A percentile compares a stretch with the other conserved stretches of the same genome.
These are phyloP conservation scores for Carterocephalus palaemon DNA, from an alignment of 2,888 invertebrate genomes.

Conservation along the genomic window DNA sequence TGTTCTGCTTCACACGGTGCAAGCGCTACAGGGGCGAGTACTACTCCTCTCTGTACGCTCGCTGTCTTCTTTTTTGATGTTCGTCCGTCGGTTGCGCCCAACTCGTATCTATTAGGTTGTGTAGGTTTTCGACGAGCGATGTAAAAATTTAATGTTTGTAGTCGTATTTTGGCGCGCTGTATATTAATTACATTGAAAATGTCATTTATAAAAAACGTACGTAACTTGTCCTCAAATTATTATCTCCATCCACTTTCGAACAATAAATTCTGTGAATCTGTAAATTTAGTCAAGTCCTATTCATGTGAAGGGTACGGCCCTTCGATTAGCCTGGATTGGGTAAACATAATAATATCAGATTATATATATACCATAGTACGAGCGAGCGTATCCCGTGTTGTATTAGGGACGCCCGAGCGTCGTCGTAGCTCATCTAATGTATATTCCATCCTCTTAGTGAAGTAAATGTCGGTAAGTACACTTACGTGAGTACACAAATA, in stretches of 20 bases:
- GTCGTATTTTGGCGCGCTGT: constrained; percentile 54
- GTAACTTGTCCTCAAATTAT: constrained; percentile 63
- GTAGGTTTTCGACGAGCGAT: constrained; percentile 51
- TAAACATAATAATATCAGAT: constrained; percentile 45
- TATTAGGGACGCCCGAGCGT: constrained; percentile 52
- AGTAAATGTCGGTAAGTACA: constrained; percentile 68
- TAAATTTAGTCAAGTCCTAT: constrained; percentile 39
- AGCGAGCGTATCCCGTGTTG: constrained; percentile 46
- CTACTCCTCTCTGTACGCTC: not conserved
- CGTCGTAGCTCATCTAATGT: constrained; percentile 73
- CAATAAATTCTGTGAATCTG: constrained; percentile 61
- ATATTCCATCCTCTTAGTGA: constrained; percentile 77
- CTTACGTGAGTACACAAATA: constrained; percentile 67
- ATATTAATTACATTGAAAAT: constrained; percentile 41
- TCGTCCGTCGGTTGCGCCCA: constrained; percentile 51
- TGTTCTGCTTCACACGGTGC: constrained; percentile 16
- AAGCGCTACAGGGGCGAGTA: too few species aligned
- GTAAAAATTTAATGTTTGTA: constrained; percentile 48
- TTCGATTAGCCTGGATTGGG: constrained; percentile 42
- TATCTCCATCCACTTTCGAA: constrained; percentile 75
- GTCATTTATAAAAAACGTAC: constrained; percentile 39
- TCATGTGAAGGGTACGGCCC: constrained; percentile 38
- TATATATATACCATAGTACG: constrained; percentile 52
- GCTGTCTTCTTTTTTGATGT: constrained; percentile 12
- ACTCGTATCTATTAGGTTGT: constrained; percentile 62